Evolutionary conservation across 1,140 invertebrate species (phyloP), one percentile per base, ranked within the genome.

Genomic region (Aphelinus atriplicis): DNA sequence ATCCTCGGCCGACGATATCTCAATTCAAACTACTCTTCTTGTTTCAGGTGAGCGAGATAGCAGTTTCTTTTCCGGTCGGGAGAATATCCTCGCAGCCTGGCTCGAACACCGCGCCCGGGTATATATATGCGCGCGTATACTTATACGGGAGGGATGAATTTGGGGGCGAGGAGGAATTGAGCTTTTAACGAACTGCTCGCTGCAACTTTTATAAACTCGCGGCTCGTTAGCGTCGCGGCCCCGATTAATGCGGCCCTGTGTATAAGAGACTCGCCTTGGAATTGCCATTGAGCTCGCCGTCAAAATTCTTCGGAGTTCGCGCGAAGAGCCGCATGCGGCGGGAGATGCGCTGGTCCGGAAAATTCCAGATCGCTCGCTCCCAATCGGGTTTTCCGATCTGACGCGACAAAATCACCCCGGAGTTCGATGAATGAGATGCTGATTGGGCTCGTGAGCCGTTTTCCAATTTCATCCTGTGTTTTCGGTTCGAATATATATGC

Each of bases 31-130:
- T 55, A 5, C 60, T 70, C 46, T 70, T 70, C 47, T 60, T 60
- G 67, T 70, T 70, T 58, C 57, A 70, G 67, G 67, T 70, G 60
- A 70, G 56, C 58, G 57, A 67, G 55, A 67, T 26, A 5, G 1
- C 3, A 67, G 26, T 46, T 67, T 55, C 65, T 57, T 55, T 53
- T 56, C 26, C 26, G 26, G 26, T 26, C 26, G 26, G 26, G 26
- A 26, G 26, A 26, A 26, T 26, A 26, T 26, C 26, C 26, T 26
- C 26, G 26, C 26, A 26, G 26, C 26, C 26, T 26, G 26, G 26
- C 26, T 26, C 26, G 26, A 26, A 26, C 26, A 26, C 26, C 26
- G 26, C 26, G 26, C 26, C 26, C 26, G 26, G 26, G 26, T 26
- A 26, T 26, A 26, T 26, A 26, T 26, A 26, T 26, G 26, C 26